Evolutionary conservation across 2,797 vertebrate genomes (phyloP), one percentile per base, ranked within the genome.

Genomic region (Nyctalus aviator): DNA sequence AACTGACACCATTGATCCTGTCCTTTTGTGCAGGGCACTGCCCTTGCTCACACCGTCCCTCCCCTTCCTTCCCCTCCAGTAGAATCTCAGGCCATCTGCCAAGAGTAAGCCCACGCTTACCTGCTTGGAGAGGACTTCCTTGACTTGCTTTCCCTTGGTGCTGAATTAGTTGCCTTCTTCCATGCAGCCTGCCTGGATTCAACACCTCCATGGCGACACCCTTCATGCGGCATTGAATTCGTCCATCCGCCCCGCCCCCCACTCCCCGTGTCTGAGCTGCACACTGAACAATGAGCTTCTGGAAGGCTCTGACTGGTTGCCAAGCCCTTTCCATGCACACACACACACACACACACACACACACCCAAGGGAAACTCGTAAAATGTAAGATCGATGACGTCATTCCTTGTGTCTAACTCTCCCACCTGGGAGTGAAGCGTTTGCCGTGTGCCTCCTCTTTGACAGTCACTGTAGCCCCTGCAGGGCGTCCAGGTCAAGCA

Each of bases 131-230:
- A 68, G 35, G 14, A 7, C 12, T 23, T 84, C 23, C 30, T 11
- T n/a, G 32, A 7, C 18, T 68, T 37, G 15, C 48, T 71, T 35
- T 8, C 25, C 69, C 25, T 64, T 1, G 4, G 2, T 25, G 18
- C 10, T 2, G 50, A 89, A 21, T 55, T 1, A 27, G 32, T 7
- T 3, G 35, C 6, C 55, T 6, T 77, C 41, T 23, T 50, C 76
- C 20, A 0, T 0, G 14, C 37, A 11, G 84, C 48, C 30, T 13
- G 3, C 25, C 30, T 7, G 1, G 62, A 30, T 89, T 79, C 23
- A 13, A 5, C 1, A 17, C 21, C 44, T 37, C 46, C 6, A 2
- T 0, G 0, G 3, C 1, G 30, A 30, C 23, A 32, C 6, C 1
- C 11, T 44, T 76, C 48, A 18, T 0, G 3, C 21, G 25, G 6